Evolutionary conservation across 2,797 vertebrate species (phyloP).

Genomic region (Schizopygopsis malacanthus): DNA sequence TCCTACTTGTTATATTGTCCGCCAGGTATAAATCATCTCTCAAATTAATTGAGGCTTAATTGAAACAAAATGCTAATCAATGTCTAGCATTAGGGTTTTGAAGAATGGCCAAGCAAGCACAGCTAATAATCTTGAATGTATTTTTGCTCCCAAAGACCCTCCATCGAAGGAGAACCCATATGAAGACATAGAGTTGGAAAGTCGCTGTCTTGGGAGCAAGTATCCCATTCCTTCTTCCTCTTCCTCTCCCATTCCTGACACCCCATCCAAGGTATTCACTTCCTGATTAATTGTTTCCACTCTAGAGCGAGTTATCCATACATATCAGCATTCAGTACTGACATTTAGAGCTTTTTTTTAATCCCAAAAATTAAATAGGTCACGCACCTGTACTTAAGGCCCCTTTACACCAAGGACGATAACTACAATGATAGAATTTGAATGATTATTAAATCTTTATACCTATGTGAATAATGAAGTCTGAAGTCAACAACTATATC

Average conservation of each 20-base stretch:
- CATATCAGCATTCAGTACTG: background rate
- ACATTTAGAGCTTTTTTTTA: background rate
- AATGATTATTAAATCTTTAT: no score
- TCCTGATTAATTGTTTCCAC: constrained; percentile 3
- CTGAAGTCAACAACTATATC: no score
- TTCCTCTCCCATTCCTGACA: constrained; percentile 83
- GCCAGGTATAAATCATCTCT: background rate
- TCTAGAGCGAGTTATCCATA: background rate
- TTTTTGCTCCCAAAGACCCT: constrained; percentile 76
- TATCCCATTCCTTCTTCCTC: constrained; percentile 82
- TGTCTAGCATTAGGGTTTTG: background rate
- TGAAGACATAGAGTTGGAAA: constrained; percentile 94
- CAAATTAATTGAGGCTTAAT: background rate
- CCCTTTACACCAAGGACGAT: no score
- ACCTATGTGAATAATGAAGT: no score
- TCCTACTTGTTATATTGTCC: background rate
- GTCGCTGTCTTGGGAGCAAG: constrained; percentile 79
- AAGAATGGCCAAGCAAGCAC: background rate
- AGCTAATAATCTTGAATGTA: background rate
- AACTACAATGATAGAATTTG: no score
- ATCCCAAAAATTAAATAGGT: no score
- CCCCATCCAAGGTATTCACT: constrained; percentile 88
- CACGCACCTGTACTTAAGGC: no score
- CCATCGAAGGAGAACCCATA: constrained; percentile 97
- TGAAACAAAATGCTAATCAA: background rate